Percentiles rank a stretch among this genome's conserved stretches.
These are phyloP conservation scores for Oryzias dopingdopingensis DNA, from an alignment of 2,797 vertebrate species.

Conservation along the genomic window DNA sequence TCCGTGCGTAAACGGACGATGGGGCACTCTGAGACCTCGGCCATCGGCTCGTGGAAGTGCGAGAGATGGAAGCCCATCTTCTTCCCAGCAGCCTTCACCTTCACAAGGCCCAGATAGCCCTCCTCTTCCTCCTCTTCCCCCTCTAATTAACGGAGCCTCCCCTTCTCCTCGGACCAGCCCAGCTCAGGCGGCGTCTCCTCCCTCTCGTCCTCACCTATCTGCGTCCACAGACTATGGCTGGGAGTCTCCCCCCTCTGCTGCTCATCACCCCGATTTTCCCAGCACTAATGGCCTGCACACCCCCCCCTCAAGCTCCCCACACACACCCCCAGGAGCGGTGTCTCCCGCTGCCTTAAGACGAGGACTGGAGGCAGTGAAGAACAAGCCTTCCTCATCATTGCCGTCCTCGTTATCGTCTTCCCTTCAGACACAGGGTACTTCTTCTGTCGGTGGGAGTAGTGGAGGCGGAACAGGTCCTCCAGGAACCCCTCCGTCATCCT, in stretches of 20 bases:
- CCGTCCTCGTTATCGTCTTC: conserved; percentile 64
- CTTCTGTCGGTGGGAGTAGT: conserved; percentile 49
- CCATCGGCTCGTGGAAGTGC: conserved; percentile 83
- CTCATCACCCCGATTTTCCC: conserved; percentile 71
- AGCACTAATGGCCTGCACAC: conserved; percentile 91
- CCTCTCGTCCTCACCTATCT: conserved; percentile 71
- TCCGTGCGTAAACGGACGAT: conserved; percentile 95
- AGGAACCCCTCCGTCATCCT: conserved; percentile 70
- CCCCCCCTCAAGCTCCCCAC: conserved; percentile 78
- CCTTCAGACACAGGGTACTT: conserved; percentile 61
- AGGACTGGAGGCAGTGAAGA: conserved; percentile 91
- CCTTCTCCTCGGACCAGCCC: conserved; percentile 90
- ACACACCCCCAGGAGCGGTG: conserved; percentile 84
- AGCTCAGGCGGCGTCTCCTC: conserved; percentile 83
- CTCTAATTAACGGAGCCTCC: conserved; percentile 85
- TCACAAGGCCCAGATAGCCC: conserved; percentile 85
- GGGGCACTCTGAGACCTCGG: conserved; percentile 92
- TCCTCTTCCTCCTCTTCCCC: conserved; percentile 78
- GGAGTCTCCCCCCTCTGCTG: conserved; percentile 80
- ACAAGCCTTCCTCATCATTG: conserved; percentile 77
- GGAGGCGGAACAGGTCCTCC: conserved; percentile 55
- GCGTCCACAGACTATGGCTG: conserved; percentile 82
- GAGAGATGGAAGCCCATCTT: conserved; percentile 90
- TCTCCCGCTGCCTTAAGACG: conserved; percentile 89
- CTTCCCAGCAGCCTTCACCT: conserved; percentile 82